Evolutionary conservation across 2,797 vertebrate species (phyloP), one percentile per base, ranked within the genome.

Genomic region (Falco naumanni): DNA sequence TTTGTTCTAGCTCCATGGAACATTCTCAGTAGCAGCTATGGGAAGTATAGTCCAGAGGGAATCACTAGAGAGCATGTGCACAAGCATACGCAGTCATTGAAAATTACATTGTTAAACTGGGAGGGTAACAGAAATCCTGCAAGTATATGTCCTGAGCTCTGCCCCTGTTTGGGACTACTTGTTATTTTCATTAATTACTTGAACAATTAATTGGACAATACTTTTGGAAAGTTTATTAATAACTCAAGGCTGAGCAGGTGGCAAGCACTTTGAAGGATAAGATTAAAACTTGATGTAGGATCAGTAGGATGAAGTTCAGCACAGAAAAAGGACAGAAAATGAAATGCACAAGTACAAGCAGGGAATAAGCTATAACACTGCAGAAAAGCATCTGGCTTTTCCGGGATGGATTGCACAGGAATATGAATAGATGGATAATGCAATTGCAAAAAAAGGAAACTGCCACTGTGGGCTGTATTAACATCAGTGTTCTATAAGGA

Each of bases 341-440:
- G 3, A 90, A 95, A 92, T 80, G 41, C 31, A 34, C 3, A 3
- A 78, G 37, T 83, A 85, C 57, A 92, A 93, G 68, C 48, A 85
- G 75, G 59, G 88, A 92, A 70, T 93, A 89, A 96, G 66, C 86
- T 72, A 8, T 15, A 94, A 81, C 64, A 80, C 45, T 87, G 84
- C 71, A 87, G 84, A 92, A 94, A 89, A 91, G 78, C 89, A 92
- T 92, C 89, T 96, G 92, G 90, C 7, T 1, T 41, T 59, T 43
- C 43, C 83, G 90, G 56, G 39, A 51, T 74, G 56, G 66, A 80
- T 89, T 61, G 66, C 47, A 76, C 12, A 57, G 75, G 72, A 77
- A 50, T 84, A 66, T 37, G 41, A 95, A 94, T 93, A 68, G 78
- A 28, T 72, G 45, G 59, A 17, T 90, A 93, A 95, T 70, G 63